Conservation (phyloP, 1,140 invertebrate species). For the Temnothorax longispinosus region DNA sequence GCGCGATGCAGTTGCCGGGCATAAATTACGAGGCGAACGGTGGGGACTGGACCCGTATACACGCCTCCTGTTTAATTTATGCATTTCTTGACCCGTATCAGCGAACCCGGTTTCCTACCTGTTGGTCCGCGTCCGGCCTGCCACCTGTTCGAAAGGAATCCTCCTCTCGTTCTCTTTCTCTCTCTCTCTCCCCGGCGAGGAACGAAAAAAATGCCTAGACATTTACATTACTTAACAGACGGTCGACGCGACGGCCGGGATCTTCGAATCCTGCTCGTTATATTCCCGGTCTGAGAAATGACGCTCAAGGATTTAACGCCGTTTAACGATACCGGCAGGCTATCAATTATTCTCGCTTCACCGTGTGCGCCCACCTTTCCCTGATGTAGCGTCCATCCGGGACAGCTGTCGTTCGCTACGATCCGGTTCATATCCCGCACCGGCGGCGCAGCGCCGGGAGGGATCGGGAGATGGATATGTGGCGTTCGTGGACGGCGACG, state of each 20-base stretch:
- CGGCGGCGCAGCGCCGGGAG: background rate
- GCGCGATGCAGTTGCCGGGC: slow-evolving; percentile 59
- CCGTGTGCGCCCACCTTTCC: slow-evolving; percentile 38
- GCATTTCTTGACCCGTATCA: slow-evolving; percentile 72
- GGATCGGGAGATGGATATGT: background rate
- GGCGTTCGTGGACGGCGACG: background rate
- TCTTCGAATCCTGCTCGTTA: slow-evolving; percentile 43
- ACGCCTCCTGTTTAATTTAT: slow-evolving; percentile 70
- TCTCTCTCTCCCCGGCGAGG: background rate
- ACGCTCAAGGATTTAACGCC: slow-evolving; percentile 64
- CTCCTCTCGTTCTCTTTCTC: background rate
- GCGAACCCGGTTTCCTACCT: slow-evolving; percentile 70
- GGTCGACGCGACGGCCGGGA: slow-evolving; percentile 9
- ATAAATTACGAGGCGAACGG: slow-evolving; percentile 65
- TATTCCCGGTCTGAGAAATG: background rate
- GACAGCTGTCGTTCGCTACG: slow-evolving; percentile 56
- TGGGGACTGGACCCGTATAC: slow-evolving; percentile 58
- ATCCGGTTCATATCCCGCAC: slow-evolving; percentile 20
- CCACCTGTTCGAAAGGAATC: slow-evolving; percentile 72
- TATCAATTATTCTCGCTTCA: slow-evolving; percentile 60
- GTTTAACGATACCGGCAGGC: slow-evolving; percentile 59
- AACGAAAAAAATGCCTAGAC: background rate
- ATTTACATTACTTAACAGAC: slow-evolving; percentile 54
- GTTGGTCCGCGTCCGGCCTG: slow-evolving; percentile 65
- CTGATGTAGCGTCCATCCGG: background rate